Percentiles rank a stretch among this genome's conserved stretches.
These are phyloP conservation scores for Stegostoma tigrinum DNA, from an alignment of 2,113 vertebrate genomes.

Conservation along the genomic window DNA sequence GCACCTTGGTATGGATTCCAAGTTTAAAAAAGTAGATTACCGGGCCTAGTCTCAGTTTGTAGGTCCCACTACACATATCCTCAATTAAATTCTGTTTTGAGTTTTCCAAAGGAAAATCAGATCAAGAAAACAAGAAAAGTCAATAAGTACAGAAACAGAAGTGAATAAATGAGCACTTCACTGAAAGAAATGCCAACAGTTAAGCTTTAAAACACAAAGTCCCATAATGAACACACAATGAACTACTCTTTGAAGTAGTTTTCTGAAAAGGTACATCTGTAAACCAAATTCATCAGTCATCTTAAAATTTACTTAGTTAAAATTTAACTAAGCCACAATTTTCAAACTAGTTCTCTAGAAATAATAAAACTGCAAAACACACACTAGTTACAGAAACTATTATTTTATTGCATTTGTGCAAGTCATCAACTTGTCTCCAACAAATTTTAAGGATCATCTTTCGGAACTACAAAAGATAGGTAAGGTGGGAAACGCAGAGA, in stretches of 20 bases:
- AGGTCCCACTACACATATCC: not conserved
- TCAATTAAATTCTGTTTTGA: not conserved
- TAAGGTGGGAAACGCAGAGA: not conserved
- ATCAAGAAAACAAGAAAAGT: not conserved
- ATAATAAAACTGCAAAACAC: not conserved
- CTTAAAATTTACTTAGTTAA: no score
- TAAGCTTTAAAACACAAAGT: not conserved
- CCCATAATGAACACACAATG: not conserved
- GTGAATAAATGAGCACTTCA: not conserved
- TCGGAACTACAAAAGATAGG: slow-evolving; percentile 8
- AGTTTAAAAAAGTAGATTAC: not conserved
- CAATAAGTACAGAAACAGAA: not conserved
- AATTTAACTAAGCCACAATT: not conserved
- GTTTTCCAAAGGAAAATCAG: no score
- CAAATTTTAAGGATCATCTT: slow-evolving; percentile 8
- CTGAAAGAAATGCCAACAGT: not conserved
- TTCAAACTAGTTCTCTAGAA: not conserved
- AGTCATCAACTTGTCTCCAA: slow-evolving; percentile 3
- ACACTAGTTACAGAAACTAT: slow-evolving; percentile 13
- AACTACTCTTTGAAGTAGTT: not conserved
- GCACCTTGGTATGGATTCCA: not conserved
- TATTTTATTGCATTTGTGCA: slow-evolving; percentile 36
- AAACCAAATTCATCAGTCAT: not conserved
- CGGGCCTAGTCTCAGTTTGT: not conserved
- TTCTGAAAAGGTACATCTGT: not conserved